Base-by-base conservation (phyloP, 2,797 vertebrate species). In the Cryptoprocta ferox region DNA sequence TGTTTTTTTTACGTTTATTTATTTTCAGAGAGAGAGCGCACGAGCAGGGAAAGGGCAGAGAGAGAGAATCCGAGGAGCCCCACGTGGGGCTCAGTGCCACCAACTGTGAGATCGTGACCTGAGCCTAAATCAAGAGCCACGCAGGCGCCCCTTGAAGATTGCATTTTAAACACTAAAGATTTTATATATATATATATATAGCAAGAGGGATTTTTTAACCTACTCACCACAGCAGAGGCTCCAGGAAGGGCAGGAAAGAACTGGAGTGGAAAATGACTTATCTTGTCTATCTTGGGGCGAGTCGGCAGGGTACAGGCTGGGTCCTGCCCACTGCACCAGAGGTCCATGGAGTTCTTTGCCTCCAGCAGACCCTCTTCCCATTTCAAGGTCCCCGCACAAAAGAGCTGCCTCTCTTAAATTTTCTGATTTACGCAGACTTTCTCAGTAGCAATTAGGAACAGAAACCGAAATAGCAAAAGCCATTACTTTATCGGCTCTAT, bases 301-400 rank as follows among this genome's bases (percentile, higher is more conserved):
- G 6, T 59, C 12, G 21, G 16, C 15, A 0, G 2, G 30, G 48
- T 10, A 32, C 14, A 19, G 10, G 30, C 3, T 16, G 24, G 2
- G 10, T 24, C 11, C 59, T 1, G 19, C 26, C n/a, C 39, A 3
- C 21, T 8, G 30, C 12, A 3, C 18, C 6, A 6, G 7, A 42
- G 8, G 8, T 21, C n/a, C 48, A 6, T 3, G 21, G 13, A 14
- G 2, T 4, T 10, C 14, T n/a, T 15, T 6, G 1, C 4, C 35
- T 56, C 15, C 37, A 13, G 3, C 37, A 9, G 13, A 30, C 8
- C 2, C 7, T 56, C 42, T 28, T 35, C 4, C 2, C 15, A 5
- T 53, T 45, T 32, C 4, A 24, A 53, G 66, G 16, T 42, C 48
- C 30, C 45, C 1, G 4, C 56, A 1, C 0, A 0, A 0, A 61